Conservation (phyloP, 2,797 vertebrate species). For the Rhinatrema bivittatum region DNA sequence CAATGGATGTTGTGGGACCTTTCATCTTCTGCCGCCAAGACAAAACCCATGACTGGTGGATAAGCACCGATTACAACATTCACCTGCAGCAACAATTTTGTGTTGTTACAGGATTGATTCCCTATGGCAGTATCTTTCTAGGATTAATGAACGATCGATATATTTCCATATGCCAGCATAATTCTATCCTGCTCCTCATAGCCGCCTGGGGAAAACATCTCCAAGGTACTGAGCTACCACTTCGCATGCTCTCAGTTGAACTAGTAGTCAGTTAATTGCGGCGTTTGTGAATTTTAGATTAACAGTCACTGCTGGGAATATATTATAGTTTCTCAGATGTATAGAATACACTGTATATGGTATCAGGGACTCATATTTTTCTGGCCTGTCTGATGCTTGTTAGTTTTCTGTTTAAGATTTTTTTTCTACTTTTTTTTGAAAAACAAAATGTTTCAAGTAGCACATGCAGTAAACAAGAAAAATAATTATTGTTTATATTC, state of each 20-base stretch:
- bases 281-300: background rate
- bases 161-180: conserved; percentile 3
- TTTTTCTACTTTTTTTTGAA: too few species aligned
- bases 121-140: conserved; percentile 1
- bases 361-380: background rate
- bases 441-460: too few species aligned
- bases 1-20: too few species aligned
- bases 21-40: too few species aligned
- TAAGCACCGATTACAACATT: background rate
- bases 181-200: conserved; percentile 3
- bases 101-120: background rate
- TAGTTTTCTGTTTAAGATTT: too few species aligned
- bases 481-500: too few species aligned
- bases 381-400: too few species aligned
- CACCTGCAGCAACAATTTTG: conserved; percentile 3
- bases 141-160: conserved; percentile 3
- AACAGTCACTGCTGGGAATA: background rate
- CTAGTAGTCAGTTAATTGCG: conserved; percentile 3
- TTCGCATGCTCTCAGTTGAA: background rate
- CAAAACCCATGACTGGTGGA: background rate
- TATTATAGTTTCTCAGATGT: background rate
- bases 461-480: too few species aligned
- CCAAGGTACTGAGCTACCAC: conserved; percentile 3
- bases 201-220: conserved; percentile 2
- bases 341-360: background rate